Evolutionary conservation across 2,113 vertebrate genomes (phyloP).

Genomic region (Neotragus moschatus): DNA sequence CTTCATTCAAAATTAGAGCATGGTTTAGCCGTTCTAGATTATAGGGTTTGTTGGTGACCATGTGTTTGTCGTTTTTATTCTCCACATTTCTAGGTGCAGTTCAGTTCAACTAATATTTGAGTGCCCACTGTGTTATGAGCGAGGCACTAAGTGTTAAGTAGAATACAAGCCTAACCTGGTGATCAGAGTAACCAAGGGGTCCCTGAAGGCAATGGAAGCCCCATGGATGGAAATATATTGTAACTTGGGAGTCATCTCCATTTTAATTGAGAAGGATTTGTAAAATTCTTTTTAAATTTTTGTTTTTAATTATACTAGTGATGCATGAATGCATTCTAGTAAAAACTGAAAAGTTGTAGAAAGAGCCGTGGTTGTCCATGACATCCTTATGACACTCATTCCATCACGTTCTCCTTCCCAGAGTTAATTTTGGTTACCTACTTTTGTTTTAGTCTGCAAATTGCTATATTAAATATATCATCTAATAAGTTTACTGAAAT

Average conservation of each 20-base stretch:
- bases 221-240: background rate
- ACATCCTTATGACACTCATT: slow-evolving; percentile 9
- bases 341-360: background rate
- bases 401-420: background rate
- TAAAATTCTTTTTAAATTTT: background rate
- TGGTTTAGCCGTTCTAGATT: slow-evolving; percentile 10
- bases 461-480: background rate
- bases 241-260: background rate
- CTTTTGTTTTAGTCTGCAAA: slow-evolving; percentile 17
- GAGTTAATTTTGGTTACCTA: slow-evolving; percentile 7
- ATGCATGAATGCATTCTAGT: slow-evolving; percentile 11
- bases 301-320: background rate
- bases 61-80: slow-evolving; percentile 19
- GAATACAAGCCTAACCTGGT: background rate
- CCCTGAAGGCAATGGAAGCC: background rate
- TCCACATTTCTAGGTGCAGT: background rate
- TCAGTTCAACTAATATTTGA: slow-evolving; percentile 31
- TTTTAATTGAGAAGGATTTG: background rate
- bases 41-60: slow-evolving; percentile 30
- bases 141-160: slow-evolving; percentile 19
- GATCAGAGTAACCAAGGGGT: background rate
- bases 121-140: background rate
- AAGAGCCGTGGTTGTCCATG: background rate
- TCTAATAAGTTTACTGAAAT: slow-evolving; percentile 16
- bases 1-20: slow-evolving; percentile 39